These are phyloP conservation scores for Paramacrobiotus metropolitanus DNA, from an alignment of 1,140 invertebrate genomes.

Conservation along the genomic window DNA sequence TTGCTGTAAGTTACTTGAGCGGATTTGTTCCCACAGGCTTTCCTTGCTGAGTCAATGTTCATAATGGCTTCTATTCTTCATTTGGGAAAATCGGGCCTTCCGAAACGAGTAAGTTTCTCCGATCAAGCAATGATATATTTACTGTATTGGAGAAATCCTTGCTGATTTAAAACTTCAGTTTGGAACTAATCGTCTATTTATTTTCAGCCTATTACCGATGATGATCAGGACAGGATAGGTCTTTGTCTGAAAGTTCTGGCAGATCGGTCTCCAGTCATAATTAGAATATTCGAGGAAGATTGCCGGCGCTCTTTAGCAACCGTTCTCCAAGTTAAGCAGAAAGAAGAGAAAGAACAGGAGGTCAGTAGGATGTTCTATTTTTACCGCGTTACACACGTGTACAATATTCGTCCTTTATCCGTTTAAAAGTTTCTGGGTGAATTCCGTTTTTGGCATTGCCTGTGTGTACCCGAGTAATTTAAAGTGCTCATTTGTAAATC, in stretches of 20 bases:
- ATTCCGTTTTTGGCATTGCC: too few relatives aligned
- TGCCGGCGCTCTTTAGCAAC: constrained; percentile 55
- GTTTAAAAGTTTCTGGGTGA: too few relatives aligned
- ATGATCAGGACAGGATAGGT: constrained; percentile 73
- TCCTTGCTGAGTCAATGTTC: constrained; percentile 62
- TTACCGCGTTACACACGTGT: too few relatives aligned
- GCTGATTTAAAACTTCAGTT: background rate
- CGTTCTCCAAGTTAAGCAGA: constrained; percentile 59
- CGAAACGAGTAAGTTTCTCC: constrained; percentile 22
- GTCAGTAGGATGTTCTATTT: too few relatives aligned
- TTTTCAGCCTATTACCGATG: constrained; percentile 54
- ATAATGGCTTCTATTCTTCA: constrained; percentile 65
- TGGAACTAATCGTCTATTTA: background rate
- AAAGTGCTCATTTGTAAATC: constrained; percentile 6
- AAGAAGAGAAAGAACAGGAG: constrained; percentile 33
- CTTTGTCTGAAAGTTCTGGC: constrained; percentile 50
- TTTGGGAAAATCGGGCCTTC: constrained; percentile 44
- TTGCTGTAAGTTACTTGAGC: too few relatives aligned
- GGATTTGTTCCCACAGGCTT: constrained; percentile 19
- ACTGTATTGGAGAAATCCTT: background rate
- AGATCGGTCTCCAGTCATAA: constrained; percentile 40
- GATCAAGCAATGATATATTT: too few relatives aligned
- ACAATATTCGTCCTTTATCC: too few relatives aligned
- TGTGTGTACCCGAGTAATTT: too few relatives aligned
- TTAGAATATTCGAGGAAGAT: constrained; percentile 46